A percentile compares a stretch with the other conserved stretches of the same genome.
Evolutionary conservation across 2,888 invertebrate species (phyloP).

Genomic region (Leptothorax acervorum): DNA sequence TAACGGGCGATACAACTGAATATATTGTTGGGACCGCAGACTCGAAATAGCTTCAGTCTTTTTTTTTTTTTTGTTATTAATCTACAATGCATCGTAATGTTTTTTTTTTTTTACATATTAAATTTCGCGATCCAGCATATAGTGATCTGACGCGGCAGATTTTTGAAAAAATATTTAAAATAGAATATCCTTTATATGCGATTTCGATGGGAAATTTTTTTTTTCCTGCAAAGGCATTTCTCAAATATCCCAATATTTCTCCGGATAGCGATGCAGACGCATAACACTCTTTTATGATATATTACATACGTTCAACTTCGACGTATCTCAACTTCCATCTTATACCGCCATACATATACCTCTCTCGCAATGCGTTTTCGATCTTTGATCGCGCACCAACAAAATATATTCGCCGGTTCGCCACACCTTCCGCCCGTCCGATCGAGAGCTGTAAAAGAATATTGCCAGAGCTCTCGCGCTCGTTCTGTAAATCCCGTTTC

Average conservation of each 20-base stretch:
- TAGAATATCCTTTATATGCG: not conserved
- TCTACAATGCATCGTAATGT: constrained; percentile 16
- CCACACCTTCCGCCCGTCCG: constrained; percentile 30
- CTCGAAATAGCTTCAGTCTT: not conserved
- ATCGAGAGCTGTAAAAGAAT: constrained; percentile 57
- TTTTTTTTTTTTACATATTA: constrained; percentile 13
- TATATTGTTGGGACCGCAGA: constrained; percentile 23
- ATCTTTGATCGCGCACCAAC: constrained; percentile 49
- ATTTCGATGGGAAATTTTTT: not conserved
- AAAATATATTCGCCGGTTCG: constrained; percentile 38
- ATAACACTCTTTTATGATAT: constrained; percentile 39
- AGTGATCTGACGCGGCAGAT: not conserved
- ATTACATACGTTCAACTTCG: constrained; percentile 37
- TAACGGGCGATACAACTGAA: constrained; percentile 1
- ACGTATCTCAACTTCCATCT: constrained; percentile 39
- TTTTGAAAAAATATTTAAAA: constrained; percentile 25
- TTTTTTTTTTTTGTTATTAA: constrained; percentile 23
- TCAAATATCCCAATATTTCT: constrained; percentile 24
- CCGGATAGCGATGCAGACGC: constrained; percentile 24
- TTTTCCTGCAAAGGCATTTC: not conserved
- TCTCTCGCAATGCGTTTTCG: constrained; percentile 47
- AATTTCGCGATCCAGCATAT: not conserved
- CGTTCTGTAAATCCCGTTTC: constrained; percentile 60
- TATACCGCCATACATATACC: constrained; percentile 16
- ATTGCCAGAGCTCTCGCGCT: constrained; percentile 25